Evolutionary conservation across 2,113 vertebrate genomes (phyloP).

Genomic region (Gavialis gangeticus): DNA sequence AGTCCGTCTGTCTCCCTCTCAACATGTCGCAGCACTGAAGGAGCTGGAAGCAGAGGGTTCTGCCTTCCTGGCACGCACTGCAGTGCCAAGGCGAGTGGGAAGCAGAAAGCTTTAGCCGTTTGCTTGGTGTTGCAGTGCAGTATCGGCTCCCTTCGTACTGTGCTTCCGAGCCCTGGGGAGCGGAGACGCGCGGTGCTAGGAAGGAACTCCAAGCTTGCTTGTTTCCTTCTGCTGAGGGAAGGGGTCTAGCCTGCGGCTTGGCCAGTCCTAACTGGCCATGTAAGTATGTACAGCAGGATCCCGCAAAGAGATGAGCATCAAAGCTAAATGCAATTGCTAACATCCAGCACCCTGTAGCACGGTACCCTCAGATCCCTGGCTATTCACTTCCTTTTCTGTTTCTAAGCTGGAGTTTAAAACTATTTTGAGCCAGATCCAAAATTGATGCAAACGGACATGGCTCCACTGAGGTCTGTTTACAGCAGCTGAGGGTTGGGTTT

Average conservation of each 20-base stretch:
- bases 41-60: background rate
- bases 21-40: fast-evolving
- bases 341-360: background rate
- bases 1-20: background rate
- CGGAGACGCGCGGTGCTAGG: fast-evolving
- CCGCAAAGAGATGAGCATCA: fast-evolving
- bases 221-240: background rate
- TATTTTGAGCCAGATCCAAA: background rate
- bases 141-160: background rate
- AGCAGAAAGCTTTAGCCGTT: background rate
- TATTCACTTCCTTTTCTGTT: constrained; percentile 6
- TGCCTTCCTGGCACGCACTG: fast-evolving
- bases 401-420: background rate
- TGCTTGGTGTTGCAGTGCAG: background rate
- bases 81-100: background rate
- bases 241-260: background rate
- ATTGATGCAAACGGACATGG: background rate
- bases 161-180: background rate
- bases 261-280: fast-evolving
- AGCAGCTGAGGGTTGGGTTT: background rate
- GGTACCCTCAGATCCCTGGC: background rate
- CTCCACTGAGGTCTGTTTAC: background rate
- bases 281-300: background rate
- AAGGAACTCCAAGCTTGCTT: background rate
- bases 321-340: fast-evolving